Evolutionary conservation across 2,113 vertebrate species (phyloP).

Genomic region (Varanus salvator): DNA sequence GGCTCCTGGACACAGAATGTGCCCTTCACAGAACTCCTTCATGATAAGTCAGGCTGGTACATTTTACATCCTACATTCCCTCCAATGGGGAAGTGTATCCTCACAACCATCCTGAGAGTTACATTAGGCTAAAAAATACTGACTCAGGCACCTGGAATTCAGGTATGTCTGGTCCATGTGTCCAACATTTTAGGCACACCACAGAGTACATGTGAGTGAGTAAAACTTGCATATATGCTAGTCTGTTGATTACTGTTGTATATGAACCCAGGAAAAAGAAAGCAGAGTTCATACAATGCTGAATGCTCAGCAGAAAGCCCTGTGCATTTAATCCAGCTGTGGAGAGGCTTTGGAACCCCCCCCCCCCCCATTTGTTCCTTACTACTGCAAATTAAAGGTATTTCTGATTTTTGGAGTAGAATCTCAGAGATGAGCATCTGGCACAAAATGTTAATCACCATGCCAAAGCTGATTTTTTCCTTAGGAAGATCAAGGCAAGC

Average conservation of each 20-base stretch:
- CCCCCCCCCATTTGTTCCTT: constrained; percentile 37
- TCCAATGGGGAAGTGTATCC: not conserved
- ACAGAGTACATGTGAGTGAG: not conserved
- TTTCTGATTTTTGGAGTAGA: constrained; percentile 32
- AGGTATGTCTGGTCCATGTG: no score
- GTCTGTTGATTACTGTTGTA: not conserved
- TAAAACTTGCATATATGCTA: not conserved
- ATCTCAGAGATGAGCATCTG: constrained; percentile 29
- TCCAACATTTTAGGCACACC: not conserved
- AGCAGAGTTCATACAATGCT: not conserved
- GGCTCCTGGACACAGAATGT: not conserved
- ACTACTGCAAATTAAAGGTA: constrained; percentile 43
- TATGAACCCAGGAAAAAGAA: not conserved
- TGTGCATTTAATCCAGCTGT: not conserved
- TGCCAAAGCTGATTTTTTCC: constrained; percentile 34
- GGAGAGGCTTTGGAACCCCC: not conserved
- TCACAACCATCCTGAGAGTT: not conserved
- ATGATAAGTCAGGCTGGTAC: not conserved
- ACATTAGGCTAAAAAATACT: not conserved
- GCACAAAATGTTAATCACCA: not conserved
- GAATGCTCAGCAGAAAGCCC: not conserved
- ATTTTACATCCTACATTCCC: not conserved
- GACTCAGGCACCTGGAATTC: not conserved
- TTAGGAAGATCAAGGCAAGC: not conserved
- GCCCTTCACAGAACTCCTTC: not conserved